Percentiles rank a stretch among this genome's conserved stretches.
These are phyloP conservation scores for Heliothis virescens DNA, from an alignment of 1,140 invertebrate species.

Conservation along the genomic window DNA sequence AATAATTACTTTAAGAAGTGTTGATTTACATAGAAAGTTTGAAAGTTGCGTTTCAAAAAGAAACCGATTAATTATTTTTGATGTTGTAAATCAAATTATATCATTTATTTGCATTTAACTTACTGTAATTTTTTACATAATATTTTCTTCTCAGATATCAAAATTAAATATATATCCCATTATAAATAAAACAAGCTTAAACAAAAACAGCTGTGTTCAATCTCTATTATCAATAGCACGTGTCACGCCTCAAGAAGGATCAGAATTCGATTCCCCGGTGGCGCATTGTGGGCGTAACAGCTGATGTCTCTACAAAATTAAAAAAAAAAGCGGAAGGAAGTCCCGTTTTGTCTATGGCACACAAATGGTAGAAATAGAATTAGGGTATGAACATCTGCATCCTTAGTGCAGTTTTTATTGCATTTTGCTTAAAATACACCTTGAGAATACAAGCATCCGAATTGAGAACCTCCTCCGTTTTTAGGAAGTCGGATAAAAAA, in stretches of 20 bases:
- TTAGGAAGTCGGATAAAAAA: too few species aligned
- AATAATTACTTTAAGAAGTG: too few species aligned
- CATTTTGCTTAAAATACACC: neutral
- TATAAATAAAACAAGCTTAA: neutral
- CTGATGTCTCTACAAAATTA: constrained; percentile 4
- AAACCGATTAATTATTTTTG: too few species aligned
- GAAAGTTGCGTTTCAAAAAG: too few species aligned
- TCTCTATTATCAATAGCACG: constrained; percentile 11
- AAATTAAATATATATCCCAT: neutral
- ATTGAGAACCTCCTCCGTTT: too few species aligned
- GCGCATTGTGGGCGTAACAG: constrained; percentile 18
- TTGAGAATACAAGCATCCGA: too few species aligned
- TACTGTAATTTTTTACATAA: neutral
- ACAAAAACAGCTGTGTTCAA: neutral
- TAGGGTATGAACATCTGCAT: neutral
- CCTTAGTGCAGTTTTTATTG: neutral
- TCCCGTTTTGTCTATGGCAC: constrained; percentile 15
- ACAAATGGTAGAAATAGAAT: constrained; percentile 14
- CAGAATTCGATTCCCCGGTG: constrained; percentile 17
- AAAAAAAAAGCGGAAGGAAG: constrained; percentile 34
- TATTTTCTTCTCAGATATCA: neutral
- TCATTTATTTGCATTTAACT: neutral
- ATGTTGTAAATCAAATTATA: too few species aligned
- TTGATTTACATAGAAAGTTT: too few species aligned
- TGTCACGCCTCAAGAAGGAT: constrained; percentile 1